Conservation (phyloP, 2,113 vertebrate species). For the Mionectes macconnelli region DNA sequence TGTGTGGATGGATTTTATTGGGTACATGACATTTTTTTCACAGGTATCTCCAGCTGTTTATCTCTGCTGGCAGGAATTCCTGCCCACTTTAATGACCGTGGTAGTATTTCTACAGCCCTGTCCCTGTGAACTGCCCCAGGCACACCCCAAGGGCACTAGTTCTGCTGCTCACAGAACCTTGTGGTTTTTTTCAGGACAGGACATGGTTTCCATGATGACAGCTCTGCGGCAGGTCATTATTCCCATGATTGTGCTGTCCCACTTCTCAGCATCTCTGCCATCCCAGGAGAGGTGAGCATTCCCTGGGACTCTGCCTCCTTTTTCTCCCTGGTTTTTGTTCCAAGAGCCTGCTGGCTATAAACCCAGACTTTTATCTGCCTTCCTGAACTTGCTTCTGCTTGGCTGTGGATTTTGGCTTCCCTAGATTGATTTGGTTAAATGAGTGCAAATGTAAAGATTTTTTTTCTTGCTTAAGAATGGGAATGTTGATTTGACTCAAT, state of each 20-base stretch:
- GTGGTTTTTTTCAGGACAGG: background rate
- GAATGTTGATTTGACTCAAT: background rate
- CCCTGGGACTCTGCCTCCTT: background rate
- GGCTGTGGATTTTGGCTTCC: background rate
- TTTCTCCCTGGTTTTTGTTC: background rate
- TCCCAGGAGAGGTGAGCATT: slow-evolving; percentile 43
- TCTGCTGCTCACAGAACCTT: background rate
- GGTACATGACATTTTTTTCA: background rate
- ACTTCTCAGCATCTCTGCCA: slow-evolving; percentile 47
- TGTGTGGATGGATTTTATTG: background rate
- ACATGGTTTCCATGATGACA: slow-evolving; percentile 19
- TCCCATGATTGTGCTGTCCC: slow-evolving; percentile 38
- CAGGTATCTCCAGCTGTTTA: background rate
- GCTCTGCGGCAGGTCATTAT: slow-evolving; percentile 31
- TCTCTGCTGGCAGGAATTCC: background rate
- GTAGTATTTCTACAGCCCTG: background rate
- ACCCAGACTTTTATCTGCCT: background rate
- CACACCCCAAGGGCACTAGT: background rate
- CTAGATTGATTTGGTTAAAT: background rate
- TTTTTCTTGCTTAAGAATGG: background rate
- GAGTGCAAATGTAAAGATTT: background rate
- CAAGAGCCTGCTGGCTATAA: background rate
- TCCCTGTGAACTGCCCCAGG: background rate
- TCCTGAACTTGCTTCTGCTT: background rate
- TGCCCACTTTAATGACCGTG: background rate